phyloP scores from a whole-genome alignment of 2,113 vertebrate species.

The Pristiophorus japonicus region DNA sequence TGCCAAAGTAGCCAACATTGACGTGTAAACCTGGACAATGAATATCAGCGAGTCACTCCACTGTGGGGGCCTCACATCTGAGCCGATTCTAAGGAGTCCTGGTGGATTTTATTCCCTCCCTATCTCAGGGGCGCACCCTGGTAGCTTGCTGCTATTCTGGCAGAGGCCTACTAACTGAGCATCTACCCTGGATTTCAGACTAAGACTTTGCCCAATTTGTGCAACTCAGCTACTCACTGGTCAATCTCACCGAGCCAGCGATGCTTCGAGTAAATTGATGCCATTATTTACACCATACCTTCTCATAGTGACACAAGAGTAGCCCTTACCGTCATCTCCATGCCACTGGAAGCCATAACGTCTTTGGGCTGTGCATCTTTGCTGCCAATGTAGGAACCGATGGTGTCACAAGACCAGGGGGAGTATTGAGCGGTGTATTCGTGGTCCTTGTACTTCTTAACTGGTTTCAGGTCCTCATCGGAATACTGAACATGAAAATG shows the following conservation, averaged over 20 bases:
- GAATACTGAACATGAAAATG: conserved; percentile 62
- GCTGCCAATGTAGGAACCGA: conserved; percentile 94
- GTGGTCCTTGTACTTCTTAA: conserved; percentile 80
- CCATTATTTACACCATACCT: neutral
- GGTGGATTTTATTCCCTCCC: neutral
- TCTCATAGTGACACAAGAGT: neutral
- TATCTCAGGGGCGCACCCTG: neutral
- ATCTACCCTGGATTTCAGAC: too few species aligned
- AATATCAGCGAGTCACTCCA: neutral
- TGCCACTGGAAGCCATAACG: conserved; percentile 66
- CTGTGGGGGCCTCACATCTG: neutral
- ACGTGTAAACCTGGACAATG: neutral
- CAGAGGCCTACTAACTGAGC: neutral
- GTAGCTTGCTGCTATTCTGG: neutral
- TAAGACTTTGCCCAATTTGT: neutral
- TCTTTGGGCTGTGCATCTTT: conserved; percentile 98
- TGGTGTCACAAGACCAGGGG: conserved; percentile 97
- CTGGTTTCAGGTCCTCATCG: conserved; percentile 79
- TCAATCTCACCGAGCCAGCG: neutral
- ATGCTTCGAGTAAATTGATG: too few species aligned
- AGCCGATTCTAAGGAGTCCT: neutral
- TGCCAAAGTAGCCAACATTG: neutral
- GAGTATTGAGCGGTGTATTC: conserved; percentile 93
- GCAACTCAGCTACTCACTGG: neutral
- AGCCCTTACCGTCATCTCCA: conserved; percentile 86